These are phyloP conservation scores for Perognathus longimembris DNA, from an alignment of 2,113 vertebrate species.

Conservation along the genomic window DNA sequence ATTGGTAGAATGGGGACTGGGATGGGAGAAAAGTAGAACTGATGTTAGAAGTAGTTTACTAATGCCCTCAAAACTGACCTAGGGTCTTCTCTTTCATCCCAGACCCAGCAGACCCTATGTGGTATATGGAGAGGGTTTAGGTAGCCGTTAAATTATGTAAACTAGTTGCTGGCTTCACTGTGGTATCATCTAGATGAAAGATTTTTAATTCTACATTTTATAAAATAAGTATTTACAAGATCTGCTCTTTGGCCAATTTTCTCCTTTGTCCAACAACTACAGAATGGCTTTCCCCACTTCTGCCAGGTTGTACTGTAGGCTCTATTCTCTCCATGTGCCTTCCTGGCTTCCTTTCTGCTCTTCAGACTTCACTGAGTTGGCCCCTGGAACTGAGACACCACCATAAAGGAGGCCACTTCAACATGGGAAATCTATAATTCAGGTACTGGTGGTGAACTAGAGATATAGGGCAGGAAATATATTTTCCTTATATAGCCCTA, in stretches of 20 bases:
- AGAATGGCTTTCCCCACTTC: background rate
- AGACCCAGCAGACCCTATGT: background rate
- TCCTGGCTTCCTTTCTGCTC: background rate
- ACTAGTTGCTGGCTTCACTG: background rate
- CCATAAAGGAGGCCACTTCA: background rate
- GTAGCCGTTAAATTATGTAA: background rate
- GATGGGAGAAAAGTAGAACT: background rate
- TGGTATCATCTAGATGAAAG: background rate
- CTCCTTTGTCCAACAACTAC: background rate
- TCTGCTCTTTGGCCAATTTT: conserved; percentile 41
- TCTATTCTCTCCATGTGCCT: background rate
- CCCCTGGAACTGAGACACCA: background rate
- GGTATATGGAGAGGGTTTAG: background rate
- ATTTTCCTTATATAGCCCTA: background rate
- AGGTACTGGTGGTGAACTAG: background rate
- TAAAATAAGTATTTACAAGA: background rate
- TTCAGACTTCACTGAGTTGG: background rate
- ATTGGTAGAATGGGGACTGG: background rate
- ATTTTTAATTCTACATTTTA: background rate
- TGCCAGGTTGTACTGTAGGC: background rate
- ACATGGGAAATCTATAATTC: background rate
- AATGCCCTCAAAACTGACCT: conserved; percentile 31
- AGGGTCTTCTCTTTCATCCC: background rate
- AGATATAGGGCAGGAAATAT: background rate
- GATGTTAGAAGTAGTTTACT: conserved; percentile 29